phyloP scores from a whole-genome alignment of 1,140 invertebrate species.

The Drosophila trapezifrons region DNA sequence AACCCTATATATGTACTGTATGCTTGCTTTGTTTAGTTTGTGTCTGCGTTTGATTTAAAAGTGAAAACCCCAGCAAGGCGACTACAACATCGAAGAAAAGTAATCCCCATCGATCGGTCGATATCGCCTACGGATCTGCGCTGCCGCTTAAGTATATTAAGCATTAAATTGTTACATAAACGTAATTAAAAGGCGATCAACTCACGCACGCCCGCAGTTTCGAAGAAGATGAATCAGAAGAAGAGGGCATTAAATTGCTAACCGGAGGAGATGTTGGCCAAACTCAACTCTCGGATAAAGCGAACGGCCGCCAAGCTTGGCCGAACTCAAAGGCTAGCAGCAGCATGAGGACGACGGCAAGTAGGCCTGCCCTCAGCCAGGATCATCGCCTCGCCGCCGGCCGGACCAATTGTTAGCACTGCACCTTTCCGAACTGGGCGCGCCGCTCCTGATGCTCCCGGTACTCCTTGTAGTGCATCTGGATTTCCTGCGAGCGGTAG shows the following conservation, averaged over 20 bases:
- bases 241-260: background rate
- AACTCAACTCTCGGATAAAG: conserved; percentile 31
- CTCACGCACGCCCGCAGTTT: conserved; percentile 3
- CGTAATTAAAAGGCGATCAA: conserved; percentile 51
- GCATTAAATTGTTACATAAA: conserved; percentile 51
- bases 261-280: background rate
- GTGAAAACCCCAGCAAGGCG: conserved; percentile 52
- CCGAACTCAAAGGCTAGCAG: conserved; percentile 64
- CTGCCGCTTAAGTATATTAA: conserved; percentile 68
- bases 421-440: conserved; percentile 77
- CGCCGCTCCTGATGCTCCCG: conserved; percentile 80
- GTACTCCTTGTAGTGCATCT: conserved; percentile 83
- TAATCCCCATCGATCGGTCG: conserved; percentile 10
- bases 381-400: conserved; percentile 63
- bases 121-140: conserved; percentile 42
- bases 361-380: conserved; percentile 69
- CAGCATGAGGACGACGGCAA: conserved; percentile 61
- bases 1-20: conserved; percentile 53
- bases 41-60: conserved; percentile 47
- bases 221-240: conserved; percentile 3
- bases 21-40: conserved; percentile 49
- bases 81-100: conserved; percentile 33
- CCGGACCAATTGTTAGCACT: conserved; percentile 80
- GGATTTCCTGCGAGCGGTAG: conserved; percentile 90
- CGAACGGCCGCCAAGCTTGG: conserved; percentile 33